phyloP scores from a whole-genome alignment of 2,888 invertebrate species.

The Hydropsyche betteni region DNA sequence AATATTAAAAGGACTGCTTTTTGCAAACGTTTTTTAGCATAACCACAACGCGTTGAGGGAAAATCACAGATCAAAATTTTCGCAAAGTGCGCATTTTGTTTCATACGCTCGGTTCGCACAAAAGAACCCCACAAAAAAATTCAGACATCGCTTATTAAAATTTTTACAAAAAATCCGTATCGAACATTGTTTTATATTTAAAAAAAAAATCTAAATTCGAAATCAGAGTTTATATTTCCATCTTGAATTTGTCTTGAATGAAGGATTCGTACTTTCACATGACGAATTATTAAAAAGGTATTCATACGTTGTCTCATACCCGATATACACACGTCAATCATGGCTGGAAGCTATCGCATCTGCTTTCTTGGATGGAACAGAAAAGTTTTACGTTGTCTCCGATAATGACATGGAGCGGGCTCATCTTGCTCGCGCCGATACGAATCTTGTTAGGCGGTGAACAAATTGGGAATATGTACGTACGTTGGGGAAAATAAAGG shows the following conservation, averaged over 20 bases:
- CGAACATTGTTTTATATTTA: too few species aligned
- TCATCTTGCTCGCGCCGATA: conserved; percentile 18
- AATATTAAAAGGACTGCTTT: conserved; percentile 19
- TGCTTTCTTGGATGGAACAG: not conserved
- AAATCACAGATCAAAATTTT: not conserved
- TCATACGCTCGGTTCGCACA: too few species aligned
- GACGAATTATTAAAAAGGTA: not conserved
- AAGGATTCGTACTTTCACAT: not conserved
- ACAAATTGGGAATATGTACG: conserved; percentile 38
- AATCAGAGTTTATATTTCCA: conserved; percentile 1
- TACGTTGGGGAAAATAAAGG: conserved; percentile 14
- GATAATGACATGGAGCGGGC: conserved; percentile 38
- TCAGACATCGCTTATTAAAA: too few species aligned
- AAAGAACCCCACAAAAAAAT: too few species aligned
- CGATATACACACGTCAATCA: conserved; percentile 6
- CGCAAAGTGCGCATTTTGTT: not conserved
- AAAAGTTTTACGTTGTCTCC: conserved; percentile 41
- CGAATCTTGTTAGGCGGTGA: conserved; percentile 37
- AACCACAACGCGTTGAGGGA: not conserved
- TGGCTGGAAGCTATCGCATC: conserved; percentile 31
- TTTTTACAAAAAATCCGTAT: too few species aligned
- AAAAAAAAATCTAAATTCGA: too few species aligned
- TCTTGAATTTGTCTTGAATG: not conserved
- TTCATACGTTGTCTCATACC: too few species aligned
- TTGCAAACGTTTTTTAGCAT: not conserved